Conservation (phyloP, 1,140 invertebrate genomes). For the Dinoponera quadriceps region DNA sequence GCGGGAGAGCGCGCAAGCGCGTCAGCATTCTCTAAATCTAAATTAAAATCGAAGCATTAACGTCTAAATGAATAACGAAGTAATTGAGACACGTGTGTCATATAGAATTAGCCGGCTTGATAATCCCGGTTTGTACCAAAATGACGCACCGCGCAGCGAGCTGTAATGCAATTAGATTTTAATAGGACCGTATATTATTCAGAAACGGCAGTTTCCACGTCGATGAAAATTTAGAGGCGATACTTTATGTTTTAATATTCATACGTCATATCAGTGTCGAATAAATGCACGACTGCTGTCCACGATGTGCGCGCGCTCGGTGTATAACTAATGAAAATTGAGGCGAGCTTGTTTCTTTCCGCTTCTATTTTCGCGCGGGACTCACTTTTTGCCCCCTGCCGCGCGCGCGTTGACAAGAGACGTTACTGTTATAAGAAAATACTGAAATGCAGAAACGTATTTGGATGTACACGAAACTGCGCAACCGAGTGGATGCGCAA, state of each 20-base stretch:
- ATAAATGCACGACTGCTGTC: slow-evolving; percentile 49
- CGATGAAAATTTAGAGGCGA: slow-evolving; percentile 60
- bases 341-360: slow-evolving; percentile 27
- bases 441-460: neutral
- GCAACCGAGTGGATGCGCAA: neutral
- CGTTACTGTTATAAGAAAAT: neutral
- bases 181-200: slow-evolving; percentile 73
- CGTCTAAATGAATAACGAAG: slow-evolving; percentile 51
- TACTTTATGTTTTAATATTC: slow-evolving; percentile 62
- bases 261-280: slow-evolving; percentile 56
- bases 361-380: slow-evolving; percentile 21
- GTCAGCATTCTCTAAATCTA: slow-evolving; percentile 54
- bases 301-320: slow-evolving; percentile 13
- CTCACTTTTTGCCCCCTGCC: neutral
- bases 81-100: slow-evolving; percentile 63
- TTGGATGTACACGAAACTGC: neutral
- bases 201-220: slow-evolving; percentile 67
- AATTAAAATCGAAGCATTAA: slow-evolving; percentile 63
- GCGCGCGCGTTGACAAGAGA: neutral
- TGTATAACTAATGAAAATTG: slow-evolving; percentile 44
- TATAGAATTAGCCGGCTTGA: slow-evolving; percentile 53
- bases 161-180: slow-evolving; percentile 67
- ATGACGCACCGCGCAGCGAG: slow-evolving; percentile 61
- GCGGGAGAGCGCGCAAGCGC: slow-evolving; percentile 12
- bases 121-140: slow-evolving; percentile 59